Conservation (phyloP, 1,140 invertebrate genomes). For the Drosophila funebris region DNA sequence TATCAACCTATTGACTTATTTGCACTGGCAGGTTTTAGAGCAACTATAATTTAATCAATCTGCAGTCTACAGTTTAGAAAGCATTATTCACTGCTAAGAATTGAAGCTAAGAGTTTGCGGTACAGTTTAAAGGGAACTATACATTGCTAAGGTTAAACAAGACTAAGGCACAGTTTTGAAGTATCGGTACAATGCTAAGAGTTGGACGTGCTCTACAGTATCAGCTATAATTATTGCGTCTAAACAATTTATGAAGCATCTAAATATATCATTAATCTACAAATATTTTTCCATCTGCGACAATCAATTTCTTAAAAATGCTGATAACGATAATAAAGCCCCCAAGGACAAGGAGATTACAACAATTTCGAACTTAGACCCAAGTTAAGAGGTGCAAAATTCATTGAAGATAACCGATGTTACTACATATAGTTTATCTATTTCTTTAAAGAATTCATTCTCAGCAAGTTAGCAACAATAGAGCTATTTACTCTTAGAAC, state of each 20-base stretch:
- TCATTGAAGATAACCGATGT: slow-evolving; percentile 1
- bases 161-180: no score
- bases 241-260: neutral
- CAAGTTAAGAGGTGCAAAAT: slow-evolving; percentile 9
- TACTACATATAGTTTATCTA: neutral
- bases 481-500: neutral
- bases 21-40: neutral
- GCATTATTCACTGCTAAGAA: neutral
- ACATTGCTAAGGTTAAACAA: no score
- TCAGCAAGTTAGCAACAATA: neutral
- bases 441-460: neutral
- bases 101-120: neutral
- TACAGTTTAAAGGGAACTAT: neutral
- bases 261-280: neutral
- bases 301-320: neutral
- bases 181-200: neutral
- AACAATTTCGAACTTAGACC: slow-evolving; percentile 8
- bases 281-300: neutral
- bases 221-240: neutral
- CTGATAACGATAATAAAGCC: slow-evolving; percentile 1
- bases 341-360: neutral
- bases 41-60: neutral
- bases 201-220: neutral
- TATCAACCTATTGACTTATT: neutral
- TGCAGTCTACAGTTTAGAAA: neutral